Base-by-base conservation (phyloP, 1,140 invertebrate species). In the Oncopeltus fasciatus region DNA sequence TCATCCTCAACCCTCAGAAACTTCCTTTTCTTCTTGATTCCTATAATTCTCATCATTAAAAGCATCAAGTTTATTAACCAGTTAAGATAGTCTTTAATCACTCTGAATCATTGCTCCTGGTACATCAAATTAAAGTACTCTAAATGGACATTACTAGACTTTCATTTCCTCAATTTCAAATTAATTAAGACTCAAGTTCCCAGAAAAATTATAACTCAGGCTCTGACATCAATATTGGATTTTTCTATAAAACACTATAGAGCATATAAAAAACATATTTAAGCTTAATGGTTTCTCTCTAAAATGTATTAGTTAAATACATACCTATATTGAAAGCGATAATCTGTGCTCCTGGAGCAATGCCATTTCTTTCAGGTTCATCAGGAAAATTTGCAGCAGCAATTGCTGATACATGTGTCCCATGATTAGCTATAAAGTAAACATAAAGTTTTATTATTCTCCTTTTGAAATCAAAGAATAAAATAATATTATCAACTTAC, bases 341-440 rank as follows among this genome's bases (percentile, higher is more conserved):
- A 63, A 99, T 86, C 77, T 98, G 92, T 5, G 95, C 95, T 56
- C 95, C 95, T 4, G 96, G 95, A 1, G 96, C 95, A 2, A 98
- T 80, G 1, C 96, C 96, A 77, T 97, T 95, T 67, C 86, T 79
- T 66, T 95, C 90, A 5, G 92, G 87, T 44, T 85, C 82, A 51
- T 93, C 85, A 0, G 92, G 88, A 75, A 95, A 97, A 77, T 92
- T 83, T 0, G 86, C 95, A 21, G 92, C 83, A 26, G 95, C 90
- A 67, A 99, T 98, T 20, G 91, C 88, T 0, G 95, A 92, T 16
- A 99, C 96, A 72, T 99, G 95, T 1, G 94, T 97, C 18, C 94
- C 95, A 75, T 99, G 95, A 57, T 86, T 84, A 26, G 91, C 91
- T 94, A 70, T 61, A 75, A 77, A 68, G 61, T 64, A 24, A 24